Base-by-base conservation (phyloP, 2,113 vertebrate species). In the Anoplopoma fimbria region DNA sequence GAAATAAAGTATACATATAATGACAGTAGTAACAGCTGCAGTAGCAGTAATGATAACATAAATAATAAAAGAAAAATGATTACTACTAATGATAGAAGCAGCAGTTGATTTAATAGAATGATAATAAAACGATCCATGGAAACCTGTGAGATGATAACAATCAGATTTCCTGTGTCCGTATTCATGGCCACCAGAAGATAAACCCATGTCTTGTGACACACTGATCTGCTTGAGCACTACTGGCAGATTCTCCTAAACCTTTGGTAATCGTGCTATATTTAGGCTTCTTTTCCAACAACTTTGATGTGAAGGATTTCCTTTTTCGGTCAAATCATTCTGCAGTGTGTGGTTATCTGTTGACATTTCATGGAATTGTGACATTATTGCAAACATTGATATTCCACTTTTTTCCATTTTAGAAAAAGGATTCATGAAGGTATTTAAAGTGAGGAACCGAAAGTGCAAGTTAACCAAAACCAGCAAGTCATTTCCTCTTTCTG, bases 401-500 rank as follows among this genome's bases (percentile, higher is more conserved):
- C 9, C n/a, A 31, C 33, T 47, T n/a, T 9, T 34, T n/a, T n/a
- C n/a, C n/a, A n/a, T n/a, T 51, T 82, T 69, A 70, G 4, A 27
- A 27, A 47, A 64, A 49, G 13, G 55, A 60, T 21, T n/a, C 40
- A 53, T 55, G 9, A 2, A 49, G 49, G 15, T 73, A 31, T 65
- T 70, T 45, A 38, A 4, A 61, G 5, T 31, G 19, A 58, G 2
- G 10, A 63, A 7, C 19, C 4, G 3, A 69, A 23, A 36, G 13
- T 51, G 27, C 9, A 7, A 45, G 33, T 49, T 61, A 72, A 76
- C 75, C 47, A 38, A 13, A 51, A 29, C 23, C 31, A 42, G 51
- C 47, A 27, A 69, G 63, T 71, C 12, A 73, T 53, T 80, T 68
- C 77, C 31, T 51, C 73, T 57, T 67, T 62, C 29, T 49, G 2